These are phyloP conservation scores for Lepidochitona cinerea DNA, from an alignment of 2,888 invertebrate genomes.

Conservation along the genomic window DNA sequence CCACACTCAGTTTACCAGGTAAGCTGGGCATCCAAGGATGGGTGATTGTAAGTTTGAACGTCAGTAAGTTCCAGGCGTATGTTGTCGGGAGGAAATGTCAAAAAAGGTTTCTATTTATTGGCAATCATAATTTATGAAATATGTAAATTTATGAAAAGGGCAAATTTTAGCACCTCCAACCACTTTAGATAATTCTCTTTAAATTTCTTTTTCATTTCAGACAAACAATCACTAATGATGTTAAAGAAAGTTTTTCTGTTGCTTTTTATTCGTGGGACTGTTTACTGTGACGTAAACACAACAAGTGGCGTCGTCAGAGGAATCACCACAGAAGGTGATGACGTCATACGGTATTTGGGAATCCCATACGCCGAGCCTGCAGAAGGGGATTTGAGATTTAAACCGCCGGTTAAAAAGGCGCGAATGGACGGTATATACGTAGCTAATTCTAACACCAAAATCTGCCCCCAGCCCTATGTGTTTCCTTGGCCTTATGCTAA, in stretches of 20 bases:
- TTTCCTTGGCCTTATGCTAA: neutral
- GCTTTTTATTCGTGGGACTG: neutral
- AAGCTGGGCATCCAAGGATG: too few species aligned
- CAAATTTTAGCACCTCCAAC: too few species aligned
- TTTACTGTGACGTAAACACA: neutral
- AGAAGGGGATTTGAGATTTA: neutral
- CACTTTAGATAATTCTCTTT: too few species aligned
- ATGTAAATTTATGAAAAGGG: too few species aligned
- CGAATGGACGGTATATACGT: conserved; percentile 7
- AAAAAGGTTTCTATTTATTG: too few species aligned
- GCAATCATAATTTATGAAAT: too few species aligned
- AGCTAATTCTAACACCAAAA: conserved; percentile 15
- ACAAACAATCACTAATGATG: neutral
- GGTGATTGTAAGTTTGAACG: too few species aligned
- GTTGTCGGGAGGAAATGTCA: too few species aligned
- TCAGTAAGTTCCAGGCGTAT: too few species aligned
- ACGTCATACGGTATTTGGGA: neutral
- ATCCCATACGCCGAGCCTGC: neutral
- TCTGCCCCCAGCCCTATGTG: conserved; percentile 14
- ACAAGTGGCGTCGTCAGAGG: neutral
- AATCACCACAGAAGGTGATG: neutral
- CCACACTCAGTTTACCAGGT: too few species aligned
- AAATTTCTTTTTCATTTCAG: too few species aligned
- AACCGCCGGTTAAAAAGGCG: neutral
- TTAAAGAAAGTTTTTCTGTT: neutral